phyloP scores from a whole-genome alignment of 2,888 invertebrate genomes.

The Harpagoxenus sublaevis region DNA sequence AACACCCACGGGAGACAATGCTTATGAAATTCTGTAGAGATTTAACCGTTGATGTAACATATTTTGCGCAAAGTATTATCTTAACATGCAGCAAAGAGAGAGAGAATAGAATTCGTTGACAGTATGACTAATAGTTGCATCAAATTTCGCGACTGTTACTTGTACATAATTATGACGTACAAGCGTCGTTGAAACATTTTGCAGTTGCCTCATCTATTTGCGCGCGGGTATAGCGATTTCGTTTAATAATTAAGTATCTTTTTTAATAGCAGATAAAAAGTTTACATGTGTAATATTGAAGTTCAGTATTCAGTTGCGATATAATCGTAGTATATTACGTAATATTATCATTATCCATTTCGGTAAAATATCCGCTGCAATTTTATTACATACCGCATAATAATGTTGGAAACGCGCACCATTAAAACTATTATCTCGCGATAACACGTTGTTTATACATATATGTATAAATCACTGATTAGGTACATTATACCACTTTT shows the following conservation, averaged over 20 bases:
- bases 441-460: not conserved
- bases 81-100: not conserved
- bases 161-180: not conserved
- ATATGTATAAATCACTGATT: not conserved
- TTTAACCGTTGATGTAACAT: conserved; percentile 16
- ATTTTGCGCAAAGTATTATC: conserved; percentile 21
- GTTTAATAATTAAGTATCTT: conserved; percentile 8
- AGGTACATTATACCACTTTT: not conserved
- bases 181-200: not conserved
- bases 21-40: conserved; percentile 15
- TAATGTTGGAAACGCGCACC: not conserved
- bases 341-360: conserved; percentile 20
- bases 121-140: conserved; percentile 35
- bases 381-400: not conserved
- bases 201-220: not conserved
- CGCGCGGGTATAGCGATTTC: not conserved
- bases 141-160: conserved; percentile 8
- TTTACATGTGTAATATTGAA: not conserved
- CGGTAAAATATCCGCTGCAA: not conserved
- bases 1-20: not conserved
- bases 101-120: not conserved
- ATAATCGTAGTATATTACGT: not conserved
- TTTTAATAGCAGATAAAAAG: not conserved
- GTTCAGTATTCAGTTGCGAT: not conserved
- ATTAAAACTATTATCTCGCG: conserved; percentile 8